Conservation (phyloP, 2,113 vertebrate species). For the Dicerorhinus sumatrensis region DNA sequence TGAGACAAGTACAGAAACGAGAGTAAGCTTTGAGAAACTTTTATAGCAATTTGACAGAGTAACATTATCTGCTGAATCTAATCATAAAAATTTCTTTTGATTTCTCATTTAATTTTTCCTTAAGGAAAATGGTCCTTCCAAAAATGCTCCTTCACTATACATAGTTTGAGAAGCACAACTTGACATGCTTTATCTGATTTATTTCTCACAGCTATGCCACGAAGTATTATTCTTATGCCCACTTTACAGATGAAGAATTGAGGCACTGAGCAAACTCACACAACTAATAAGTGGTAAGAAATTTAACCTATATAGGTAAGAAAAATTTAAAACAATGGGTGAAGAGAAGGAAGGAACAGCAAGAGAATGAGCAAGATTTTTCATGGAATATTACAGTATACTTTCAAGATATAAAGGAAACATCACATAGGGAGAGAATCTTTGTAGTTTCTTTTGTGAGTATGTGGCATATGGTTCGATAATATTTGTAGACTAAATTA, state of each 20-base stretch:
- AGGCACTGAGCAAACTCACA: background rate
- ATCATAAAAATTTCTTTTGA: background rate
- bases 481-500: background rate
- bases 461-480: background rate
- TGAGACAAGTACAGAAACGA: background rate
- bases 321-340: background rate
- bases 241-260: background rate
- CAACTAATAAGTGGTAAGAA: background rate
- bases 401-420: background rate
- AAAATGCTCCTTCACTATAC: background rate
- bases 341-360: background rate
- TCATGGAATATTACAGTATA: background rate
- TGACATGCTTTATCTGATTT: background rate
- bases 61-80: background rate
- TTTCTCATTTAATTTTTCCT: constrained; percentile 22
- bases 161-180: background rate
- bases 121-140: background rate
- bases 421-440: background rate
- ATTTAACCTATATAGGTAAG: background rate
- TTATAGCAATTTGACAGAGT: background rate
- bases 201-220: background rate
- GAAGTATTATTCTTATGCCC: background rate
- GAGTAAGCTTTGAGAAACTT: background rate
- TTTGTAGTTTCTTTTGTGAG: background rate
- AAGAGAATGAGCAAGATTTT: background rate